Base-by-base conservation (phyloP, 2,113 vertebrate species). In the Manacus vitellinus region DNA sequence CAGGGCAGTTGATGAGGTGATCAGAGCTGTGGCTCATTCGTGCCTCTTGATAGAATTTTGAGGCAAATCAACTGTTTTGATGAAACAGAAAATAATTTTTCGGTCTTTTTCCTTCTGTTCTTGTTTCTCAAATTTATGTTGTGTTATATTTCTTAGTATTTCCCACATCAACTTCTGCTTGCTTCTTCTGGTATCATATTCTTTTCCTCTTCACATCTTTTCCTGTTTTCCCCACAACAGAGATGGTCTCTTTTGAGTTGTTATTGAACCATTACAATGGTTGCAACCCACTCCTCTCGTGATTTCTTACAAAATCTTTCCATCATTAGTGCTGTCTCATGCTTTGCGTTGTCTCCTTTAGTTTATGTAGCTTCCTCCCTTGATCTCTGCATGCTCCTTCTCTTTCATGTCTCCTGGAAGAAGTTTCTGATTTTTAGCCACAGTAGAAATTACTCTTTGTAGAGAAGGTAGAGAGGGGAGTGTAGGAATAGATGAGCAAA, bases 241-340 rank as follows among this genome's bases (percentile, higher is more conserved):
- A 12, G 6, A 30, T 74, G 51, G 14, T 31, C 11, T 28, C 21
- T 74, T 70, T n/a, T 74, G 30, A 30, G 23, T 54, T 76, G 31
- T 73, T 74, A 19, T 11, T 2, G 2, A 51, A n/a, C 25, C 0
- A 2, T 51, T 81, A 11, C 3, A 9, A 23, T 55, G 10, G 17
- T 14, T 89, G 11, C 44, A 87, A 51, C 5, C 10, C 23, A 28
- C 52, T 83, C 20, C 31, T 59, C 39, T 35, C 3, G 56, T 84
- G 2, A 22, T 68, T 91, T 91, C 39, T 83, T 73, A 37, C 12
- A 39, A 20, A 68, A 22, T 46, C 19, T 77, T 76, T 70, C 54
- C 1, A 1, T 56, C 15, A 8, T 39, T 63, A 35, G 25, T 44
- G 20, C 30, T 33, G 41, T 37, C 47, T 68, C 30, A 14, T 68